Percentiles rank a stretch among this genome's conserved stretches.
These are phyloP conservation scores for Actinernus sp. DNA, from an alignment of 92 coral and sea anemone genomes.

Conservation along the genomic window DNA sequence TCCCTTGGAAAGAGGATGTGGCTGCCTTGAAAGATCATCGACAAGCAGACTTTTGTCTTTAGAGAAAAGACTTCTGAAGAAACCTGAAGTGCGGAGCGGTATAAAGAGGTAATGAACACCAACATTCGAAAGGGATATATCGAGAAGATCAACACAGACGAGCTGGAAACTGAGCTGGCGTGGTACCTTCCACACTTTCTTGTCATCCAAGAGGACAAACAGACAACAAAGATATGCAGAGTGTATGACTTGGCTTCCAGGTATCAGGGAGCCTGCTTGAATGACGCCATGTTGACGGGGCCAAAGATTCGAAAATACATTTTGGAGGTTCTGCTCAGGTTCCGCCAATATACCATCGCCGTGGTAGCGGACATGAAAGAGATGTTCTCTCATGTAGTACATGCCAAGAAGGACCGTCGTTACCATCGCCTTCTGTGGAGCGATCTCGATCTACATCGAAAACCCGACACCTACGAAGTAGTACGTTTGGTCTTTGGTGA, in stretches of 20 bases:
- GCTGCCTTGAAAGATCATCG: constrained; percentile 24
- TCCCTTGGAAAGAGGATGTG: constrained; percentile 39
- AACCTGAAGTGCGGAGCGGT: constrained; percentile 28
- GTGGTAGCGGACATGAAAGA: constrained; percentile 51
- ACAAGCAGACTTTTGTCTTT: constrained; percentile 9
- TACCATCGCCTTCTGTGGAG: constrained; percentile 59
- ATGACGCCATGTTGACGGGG: constrained; percentile 53
- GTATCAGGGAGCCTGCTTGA: constrained; percentile 22
- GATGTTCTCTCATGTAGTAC: constrained; percentile 47
- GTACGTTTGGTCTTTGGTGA: constrained; percentile 35
- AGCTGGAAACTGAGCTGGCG: constrained; percentile 4
- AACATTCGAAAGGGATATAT: constrained; percentile 26
- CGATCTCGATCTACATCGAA: constrained; percentile 18
- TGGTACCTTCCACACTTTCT: constrained; percentile 68
- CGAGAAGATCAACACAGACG: constrained; percentile 9
- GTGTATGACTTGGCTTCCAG: constrained; percentile 55
- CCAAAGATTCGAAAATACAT: constrained; percentile 52
- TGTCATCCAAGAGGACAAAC: constrained; percentile 38
- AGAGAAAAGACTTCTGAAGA: constrained; percentile 3
- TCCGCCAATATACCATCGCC: constrained; percentile 47
- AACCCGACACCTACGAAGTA: constrained; percentile 28
- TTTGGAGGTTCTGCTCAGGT: constrained; percentile 28
- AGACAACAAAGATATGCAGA: constrained; percentile 56
- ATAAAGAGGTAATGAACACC: constrained; percentile 26
- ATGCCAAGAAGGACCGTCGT: constrained; percentile 42